A percentile compares a stretch with the other conserved stretches of the same genome.
Conservation (phyloP, 2,113 vertebrate species). For the Cercopithecus mona region DNA sequence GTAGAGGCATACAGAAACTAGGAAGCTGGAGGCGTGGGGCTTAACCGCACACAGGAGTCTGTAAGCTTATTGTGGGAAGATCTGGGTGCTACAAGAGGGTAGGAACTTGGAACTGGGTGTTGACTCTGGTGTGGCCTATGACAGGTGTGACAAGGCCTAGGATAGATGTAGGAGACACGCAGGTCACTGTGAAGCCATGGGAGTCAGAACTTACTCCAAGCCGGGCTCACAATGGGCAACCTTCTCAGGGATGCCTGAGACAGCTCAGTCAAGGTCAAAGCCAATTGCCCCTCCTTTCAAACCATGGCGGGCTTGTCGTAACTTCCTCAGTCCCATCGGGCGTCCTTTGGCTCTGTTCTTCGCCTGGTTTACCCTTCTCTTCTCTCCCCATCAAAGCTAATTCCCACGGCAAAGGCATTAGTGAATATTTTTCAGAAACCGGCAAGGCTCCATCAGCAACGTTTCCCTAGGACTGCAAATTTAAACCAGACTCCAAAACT, state of each 20-base stretch:
- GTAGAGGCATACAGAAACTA: neutral
- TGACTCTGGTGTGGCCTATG: neutral
- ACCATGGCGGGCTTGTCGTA: neutral
- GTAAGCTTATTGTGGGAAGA: neutral
- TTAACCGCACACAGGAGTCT: accelerated
- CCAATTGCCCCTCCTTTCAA: neutral
- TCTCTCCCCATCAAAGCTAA: neutral
- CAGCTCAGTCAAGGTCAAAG: neutral
- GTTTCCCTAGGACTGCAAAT: neutral
- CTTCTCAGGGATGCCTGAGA: neutral
- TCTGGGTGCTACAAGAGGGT: accelerated
- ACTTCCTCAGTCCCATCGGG: neutral
- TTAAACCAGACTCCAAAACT: neutral
- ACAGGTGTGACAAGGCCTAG: neutral
- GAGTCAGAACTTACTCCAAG: neutral
- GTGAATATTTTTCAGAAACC: neutral
- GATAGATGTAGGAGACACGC: neutral
- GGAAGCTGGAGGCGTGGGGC: too few relatives aligned
- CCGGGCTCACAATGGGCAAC: neutral
- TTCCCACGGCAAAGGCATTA: neutral
- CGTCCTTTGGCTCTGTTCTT: neutral
- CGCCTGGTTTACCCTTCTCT: neutral
- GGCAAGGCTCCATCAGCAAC: neutral
- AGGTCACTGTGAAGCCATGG: neutral
- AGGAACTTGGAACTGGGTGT: neutral